Conservation (phyloP, 2,113 vertebrate species). For the Lepus timidus region DNA sequence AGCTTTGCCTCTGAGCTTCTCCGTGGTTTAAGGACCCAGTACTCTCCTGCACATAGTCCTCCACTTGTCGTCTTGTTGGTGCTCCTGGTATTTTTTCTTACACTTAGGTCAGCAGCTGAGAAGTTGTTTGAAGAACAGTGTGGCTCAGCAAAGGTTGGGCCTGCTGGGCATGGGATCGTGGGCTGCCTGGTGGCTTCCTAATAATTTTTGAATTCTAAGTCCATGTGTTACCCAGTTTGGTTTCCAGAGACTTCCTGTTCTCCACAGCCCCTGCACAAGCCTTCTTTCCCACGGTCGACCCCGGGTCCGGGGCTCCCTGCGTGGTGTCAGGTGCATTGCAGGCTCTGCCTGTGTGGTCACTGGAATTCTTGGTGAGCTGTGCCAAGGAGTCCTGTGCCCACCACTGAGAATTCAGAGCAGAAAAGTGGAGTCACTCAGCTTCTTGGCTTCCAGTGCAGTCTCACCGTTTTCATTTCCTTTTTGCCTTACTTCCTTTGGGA, state of each 20-base stretch:
- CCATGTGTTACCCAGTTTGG: neutral
- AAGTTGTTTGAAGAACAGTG: neutral
- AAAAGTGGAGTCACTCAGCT: neutral
- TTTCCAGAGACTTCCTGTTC: neutral
- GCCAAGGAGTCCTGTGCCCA: too few relatives aligned
- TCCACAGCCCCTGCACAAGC: neutral
- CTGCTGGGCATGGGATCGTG: too few relatives aligned
- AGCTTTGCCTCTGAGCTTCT: neutral
- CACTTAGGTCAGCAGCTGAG: slow-evolving; percentile 22
- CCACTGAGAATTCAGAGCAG: neutral
- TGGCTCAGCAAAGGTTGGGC: too few relatives aligned
- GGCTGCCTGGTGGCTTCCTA: neutral
- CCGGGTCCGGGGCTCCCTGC: too few relatives aligned
- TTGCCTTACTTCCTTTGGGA: neutral
- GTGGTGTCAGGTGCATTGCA: too few relatives aligned
- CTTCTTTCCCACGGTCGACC: too few relatives aligned
- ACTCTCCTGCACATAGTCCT: slow-evolving; percentile 27
- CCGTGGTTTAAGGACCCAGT: neutral
- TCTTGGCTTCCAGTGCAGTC: neutral
- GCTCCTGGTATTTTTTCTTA: neutral
- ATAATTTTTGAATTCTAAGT: neutral
- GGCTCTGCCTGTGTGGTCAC: too few relatives aligned
- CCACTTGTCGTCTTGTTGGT: neutral
- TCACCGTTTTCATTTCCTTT: neutral
- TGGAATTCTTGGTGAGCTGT: too few relatives aligned